phyloP scores from a whole-genome alignment of 1,140 invertebrate genomes.

The Drosophila nikananu region DNA sequence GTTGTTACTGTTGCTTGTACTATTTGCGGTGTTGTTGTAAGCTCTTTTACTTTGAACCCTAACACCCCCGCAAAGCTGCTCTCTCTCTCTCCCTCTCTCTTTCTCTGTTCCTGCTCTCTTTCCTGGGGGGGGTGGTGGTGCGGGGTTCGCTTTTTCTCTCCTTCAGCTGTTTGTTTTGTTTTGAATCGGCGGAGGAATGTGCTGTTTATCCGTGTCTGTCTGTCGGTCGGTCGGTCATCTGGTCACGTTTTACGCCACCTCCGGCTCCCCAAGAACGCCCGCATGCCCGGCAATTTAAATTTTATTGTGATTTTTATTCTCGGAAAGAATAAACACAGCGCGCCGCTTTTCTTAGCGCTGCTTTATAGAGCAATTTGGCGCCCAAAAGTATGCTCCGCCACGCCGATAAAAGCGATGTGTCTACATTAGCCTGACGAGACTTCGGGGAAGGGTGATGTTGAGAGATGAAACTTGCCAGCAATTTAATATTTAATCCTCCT shows the following conservation, averaged over 20 bases:
- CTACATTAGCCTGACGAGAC: conserved; percentile 29
- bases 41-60: conserved; percentile 49
- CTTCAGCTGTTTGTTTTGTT: conserved; percentile 78
- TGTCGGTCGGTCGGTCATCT: conserved; percentile 38
- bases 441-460: conserved; percentile 29
- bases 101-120: conserved; percentile 7
- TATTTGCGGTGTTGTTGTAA: conserved; percentile 43
- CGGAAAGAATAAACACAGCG: conserved; percentile 56
- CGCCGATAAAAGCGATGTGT: conserved; percentile 30
- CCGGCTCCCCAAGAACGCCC: conserved; percentile 12
- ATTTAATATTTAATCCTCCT: conserved; percentile 36
- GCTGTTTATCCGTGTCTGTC: conserved; percentile 27
- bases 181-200: conserved; percentile 54
- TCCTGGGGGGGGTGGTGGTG: not conserved
- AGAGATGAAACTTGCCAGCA: conserved; percentile 26
- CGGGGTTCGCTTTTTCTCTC: conserved; percentile 26
- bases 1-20: conserved; percentile 25
- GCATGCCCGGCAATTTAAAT: conserved; percentile 71
- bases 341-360: conserved; percentile 1
- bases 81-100: conserved; percentile 19
- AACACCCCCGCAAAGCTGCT: conserved; percentile 52
- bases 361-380: conserved; percentile 68
- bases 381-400: conserved; percentile 45
- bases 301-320: conserved; percentile 77
- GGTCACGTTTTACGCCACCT: conserved; percentile 51